Evolutionary conservation across 2,113 vertebrate genomes (phyloP), one percentile per base, ranked within the genome.

Genomic region (Chloebia gouldiae): DNA sequence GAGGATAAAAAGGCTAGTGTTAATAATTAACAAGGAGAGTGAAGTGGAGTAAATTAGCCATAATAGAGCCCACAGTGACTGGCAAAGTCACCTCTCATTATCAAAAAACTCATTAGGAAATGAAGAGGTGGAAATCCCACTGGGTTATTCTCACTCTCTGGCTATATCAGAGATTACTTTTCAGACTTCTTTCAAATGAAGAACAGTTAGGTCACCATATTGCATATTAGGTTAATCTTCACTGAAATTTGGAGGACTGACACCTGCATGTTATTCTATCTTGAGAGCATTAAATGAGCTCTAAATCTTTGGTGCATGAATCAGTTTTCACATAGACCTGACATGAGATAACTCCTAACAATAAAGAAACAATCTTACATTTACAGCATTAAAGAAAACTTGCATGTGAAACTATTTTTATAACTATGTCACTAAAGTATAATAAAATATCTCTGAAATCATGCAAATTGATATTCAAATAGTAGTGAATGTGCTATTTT

Each of bases 1-100:
- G 97, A 98, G 99, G 98, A 98, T 98, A 98, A 98, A 99, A 99
- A 99, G 99, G 98, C 98, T 98, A 99, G 98, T 99, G 99, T 99
- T 99, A 99, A 98, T 99, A 98, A 99, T 99, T 98, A 98, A 96
- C 98, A 98, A 97, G 98, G 98, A 98, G 98, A 98, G 97, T 97
- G 98, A 98, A 98, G 98, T 98, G 97, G 98, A 98, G 97, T 97
- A 99, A 99, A 99, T 99, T 99, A 99, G 97, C 98, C 98, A 98
- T 99, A 99, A 99, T 99, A 98, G 98, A 98, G 98, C 97, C 98
- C 98, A 97, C 95, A 97, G 99, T 99, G 99, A 98, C 98, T 97
- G 92, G 96, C 98, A 98, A 98, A 98, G 98, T 98, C 98, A 98
- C 97, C 97, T 98, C 98, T 98, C 97, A 98, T 98, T 98, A 98